phyloP scores from a whole-genome alignment of 2,113 vertebrate genomes.

The Aspidoscelis tigris region DNA sequence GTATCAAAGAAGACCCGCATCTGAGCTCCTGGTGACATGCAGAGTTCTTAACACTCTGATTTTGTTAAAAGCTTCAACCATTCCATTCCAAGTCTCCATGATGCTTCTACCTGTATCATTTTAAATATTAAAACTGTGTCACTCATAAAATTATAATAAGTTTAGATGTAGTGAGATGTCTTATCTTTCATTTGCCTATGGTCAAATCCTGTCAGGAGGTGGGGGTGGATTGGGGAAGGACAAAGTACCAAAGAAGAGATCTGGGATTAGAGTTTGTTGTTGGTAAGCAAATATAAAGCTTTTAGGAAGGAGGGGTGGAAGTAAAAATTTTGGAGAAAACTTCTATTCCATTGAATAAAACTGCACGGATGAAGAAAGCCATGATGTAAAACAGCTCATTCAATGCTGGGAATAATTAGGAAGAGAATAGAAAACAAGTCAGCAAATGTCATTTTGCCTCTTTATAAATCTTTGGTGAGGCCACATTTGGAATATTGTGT shows the following conservation, averaged over 20 bases:
- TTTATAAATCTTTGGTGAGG: too few species aligned
- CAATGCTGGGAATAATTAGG: too few species aligned
- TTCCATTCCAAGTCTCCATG: fast-evolving
- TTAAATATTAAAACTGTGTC: not conserved
- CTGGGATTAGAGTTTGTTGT: not conserved
- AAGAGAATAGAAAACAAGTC: too few species aligned
- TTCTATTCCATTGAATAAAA: too few species aligned
- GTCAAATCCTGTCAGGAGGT: not conserved
- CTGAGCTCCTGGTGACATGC: not conserved
- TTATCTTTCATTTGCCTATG: too few species aligned
- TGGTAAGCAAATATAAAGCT: too few species aligned
- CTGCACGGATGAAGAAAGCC: too few species aligned
- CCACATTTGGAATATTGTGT: too few species aligned
- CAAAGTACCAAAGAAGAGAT: not conserved
- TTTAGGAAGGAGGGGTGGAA: too few species aligned
- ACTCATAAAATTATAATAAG: not conserved
- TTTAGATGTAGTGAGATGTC: not conserved
- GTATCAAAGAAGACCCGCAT: conserved; percentile 63
- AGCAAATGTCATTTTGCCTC: too few species aligned
- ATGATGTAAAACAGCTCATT: too few species aligned
- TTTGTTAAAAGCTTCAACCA: not conserved
- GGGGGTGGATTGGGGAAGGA: not conserved
- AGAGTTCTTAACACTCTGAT: not conserved
- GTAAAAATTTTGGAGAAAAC: too few species aligned
- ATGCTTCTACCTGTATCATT: not conserved